These are phyloP conservation scores for Xenopus tropicalis DNA, from an alignment of 2,113 vertebrate species.

Conservation along the genomic window UCB_Xtro_10.0 CM004450.2:95375501-95376000, in stretches of 20 bases:
- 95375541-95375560: slow-evolving; percentile 58
- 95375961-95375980: slow-evolving; percentile 66
- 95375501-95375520: slow-evolving; percentile 67
- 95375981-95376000: slow-evolving; percentile 51
- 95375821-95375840: background rate
- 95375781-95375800: background rate
- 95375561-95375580: slow-evolving; percentile 59
- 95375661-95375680: slow-evolving; percentile 53
- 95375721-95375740: slow-evolving; percentile 29
- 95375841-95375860: slow-evolving; percentile 34
- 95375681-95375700: slow-evolving; percentile 5
- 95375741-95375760: slow-evolving; percentile 38
- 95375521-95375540: slow-evolving; percentile 64
- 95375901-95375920: background rate
- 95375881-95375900: slow-evolving; percentile 5
- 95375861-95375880: background rate
- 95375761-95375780: slow-evolving; percentile 2
- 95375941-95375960: slow-evolving; percentile 65
- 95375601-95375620: background rate
- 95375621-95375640: slow-evolving; percentile 64
- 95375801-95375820: slow-evolving; percentile 9
- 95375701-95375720: slow-evolving; percentile 13
- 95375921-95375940: slow-evolving; percentile 62
- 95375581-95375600: slow-evolving; percentile 11
- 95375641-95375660: slow-evolving; percentile 67